Evolutionary conservation across 1,140 invertebrate genomes (phyloP), one percentile per base, ranked within the genome.

Genomic region (Centruroides sculpturatus): DNA sequence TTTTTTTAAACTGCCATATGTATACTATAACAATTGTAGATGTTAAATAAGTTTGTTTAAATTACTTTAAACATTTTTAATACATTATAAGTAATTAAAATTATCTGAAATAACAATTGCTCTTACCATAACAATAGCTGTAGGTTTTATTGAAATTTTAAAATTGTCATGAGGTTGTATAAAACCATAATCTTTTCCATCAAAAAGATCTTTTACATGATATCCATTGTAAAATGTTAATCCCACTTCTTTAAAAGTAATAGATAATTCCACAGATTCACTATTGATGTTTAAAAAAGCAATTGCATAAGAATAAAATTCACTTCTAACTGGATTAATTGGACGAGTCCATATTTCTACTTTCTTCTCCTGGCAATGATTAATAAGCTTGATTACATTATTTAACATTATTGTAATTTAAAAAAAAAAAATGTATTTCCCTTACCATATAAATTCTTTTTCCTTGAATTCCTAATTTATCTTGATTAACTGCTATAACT

Each of bases 211-310:
- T 12, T 35, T 23, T 23, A 56, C 35, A 9, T 36, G 10, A 48
- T 63, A 63, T 12, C 58, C 58, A 13, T 46, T 47, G 35, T 35
- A 13, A 35, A 12, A 23, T 13, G 5, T 47, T 23, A 63, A 46
- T 53, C 74, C 72, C 55, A 84, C 71, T 36, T 81, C 77, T 6
- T 74, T 65, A 13, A 80, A 69, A 1, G 74, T 76, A 34, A 81
- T 76, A n/a, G 71, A 74, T 1, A 81, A 71, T 9, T 73, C 64
- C 66, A 79, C 79, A 0, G 82, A 81, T 51, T 75, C 74, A 3
- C 83, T 83, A 69, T 85, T 82, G 0, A 86, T 89, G 72, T 92
- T 92, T 5, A 92, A 77, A 71, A 92, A 90, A 1, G 85, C 86
- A 57, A 92, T 81, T 8, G 87, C 89, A 70, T 89, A 92, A 3